phyloP scores from a whole-genome alignment of 2,113 vertebrate genomes.

The Gavia stellata region DNA sequence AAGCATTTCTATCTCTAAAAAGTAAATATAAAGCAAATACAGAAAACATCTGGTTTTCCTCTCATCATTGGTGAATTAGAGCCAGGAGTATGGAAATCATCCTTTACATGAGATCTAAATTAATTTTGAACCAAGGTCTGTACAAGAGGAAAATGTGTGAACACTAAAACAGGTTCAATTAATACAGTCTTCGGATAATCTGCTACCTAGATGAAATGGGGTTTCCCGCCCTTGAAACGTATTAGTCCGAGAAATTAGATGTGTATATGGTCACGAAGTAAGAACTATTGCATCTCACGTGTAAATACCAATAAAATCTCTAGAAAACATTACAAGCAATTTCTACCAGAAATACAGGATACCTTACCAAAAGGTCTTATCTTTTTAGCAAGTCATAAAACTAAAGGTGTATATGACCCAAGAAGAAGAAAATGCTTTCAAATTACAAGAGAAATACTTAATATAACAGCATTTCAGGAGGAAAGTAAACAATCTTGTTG shows the following conservation, averaged over 20 bases:
- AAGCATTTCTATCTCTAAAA: not conserved
- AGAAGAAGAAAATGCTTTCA: not conserved
- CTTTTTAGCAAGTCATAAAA: not conserved
- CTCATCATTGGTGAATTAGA: not conserved
- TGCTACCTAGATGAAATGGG: not conserved
- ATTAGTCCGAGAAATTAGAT: not conserved
- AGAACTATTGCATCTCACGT: not conserved
- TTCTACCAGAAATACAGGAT: not conserved
- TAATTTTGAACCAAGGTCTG: not conserved
- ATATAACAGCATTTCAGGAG: not conserved
- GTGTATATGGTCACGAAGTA: fast-evolving
- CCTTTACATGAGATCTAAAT: not conserved
- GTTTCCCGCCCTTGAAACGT: not conserved
- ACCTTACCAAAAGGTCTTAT: not conserved
- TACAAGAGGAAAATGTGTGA: not conserved
- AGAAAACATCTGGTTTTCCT: not conserved
- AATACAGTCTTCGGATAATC: not conserved
- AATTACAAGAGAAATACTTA: not conserved
- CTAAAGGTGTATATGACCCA: not conserved
- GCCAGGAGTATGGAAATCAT: not conserved
- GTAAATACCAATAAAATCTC: not conserved
- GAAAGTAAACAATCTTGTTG: not conserved
- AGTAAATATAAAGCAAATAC: not conserved
- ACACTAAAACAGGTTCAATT: not conserved
- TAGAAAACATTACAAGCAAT: not conserved